A percentile compares a stretch with the other conserved stretches of the same genome.
These are phyloP conservation scores for Drosophila ananassae DNA, from an alignment of 1,140 invertebrate genomes.

Conservation along the genomic window DNA sequence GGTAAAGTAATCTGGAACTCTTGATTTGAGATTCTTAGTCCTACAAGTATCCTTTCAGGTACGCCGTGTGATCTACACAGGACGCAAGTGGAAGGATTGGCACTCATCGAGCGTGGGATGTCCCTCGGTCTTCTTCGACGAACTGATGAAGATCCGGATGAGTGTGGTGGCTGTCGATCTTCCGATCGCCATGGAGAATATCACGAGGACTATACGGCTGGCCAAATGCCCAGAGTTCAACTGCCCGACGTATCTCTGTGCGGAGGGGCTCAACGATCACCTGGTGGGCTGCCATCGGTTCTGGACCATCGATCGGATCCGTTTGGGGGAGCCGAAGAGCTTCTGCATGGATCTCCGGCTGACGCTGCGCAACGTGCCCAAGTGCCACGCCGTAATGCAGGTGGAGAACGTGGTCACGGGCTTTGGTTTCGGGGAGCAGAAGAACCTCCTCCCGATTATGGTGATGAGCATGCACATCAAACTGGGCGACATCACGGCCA, in stretches of 20 bases:
- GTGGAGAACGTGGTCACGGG: neutral
- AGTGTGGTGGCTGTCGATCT: neutral
- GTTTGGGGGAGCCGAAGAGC: neutral
- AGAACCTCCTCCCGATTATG: neutral
- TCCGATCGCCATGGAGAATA: neutral
- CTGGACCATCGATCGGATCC: neutral
- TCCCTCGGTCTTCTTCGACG: neutral
- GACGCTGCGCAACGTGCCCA: neutral
- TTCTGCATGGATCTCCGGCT: neutral
- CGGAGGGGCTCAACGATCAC: neutral
- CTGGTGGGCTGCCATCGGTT: neutral
- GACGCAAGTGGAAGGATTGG: neutral
- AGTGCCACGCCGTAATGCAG: constrained; percentile 1
- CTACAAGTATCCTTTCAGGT: neutral
- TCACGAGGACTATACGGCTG: neutral
- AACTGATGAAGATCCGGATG: neutral
- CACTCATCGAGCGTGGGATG: neutral
- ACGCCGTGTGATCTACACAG: neutral
- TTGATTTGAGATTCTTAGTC: neutral
- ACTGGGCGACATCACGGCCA: neutral
- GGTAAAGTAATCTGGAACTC: neutral
- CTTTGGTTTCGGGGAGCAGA: neutral
- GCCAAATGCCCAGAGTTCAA: neutral
- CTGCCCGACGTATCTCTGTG: neutral
- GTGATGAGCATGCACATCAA: neutral